Percentiles rank a stretch among this genome's conserved stretches.
Conservation (phyloP, 2,797 vertebrate genomes). For the Cebuella pygmaea region DNA sequence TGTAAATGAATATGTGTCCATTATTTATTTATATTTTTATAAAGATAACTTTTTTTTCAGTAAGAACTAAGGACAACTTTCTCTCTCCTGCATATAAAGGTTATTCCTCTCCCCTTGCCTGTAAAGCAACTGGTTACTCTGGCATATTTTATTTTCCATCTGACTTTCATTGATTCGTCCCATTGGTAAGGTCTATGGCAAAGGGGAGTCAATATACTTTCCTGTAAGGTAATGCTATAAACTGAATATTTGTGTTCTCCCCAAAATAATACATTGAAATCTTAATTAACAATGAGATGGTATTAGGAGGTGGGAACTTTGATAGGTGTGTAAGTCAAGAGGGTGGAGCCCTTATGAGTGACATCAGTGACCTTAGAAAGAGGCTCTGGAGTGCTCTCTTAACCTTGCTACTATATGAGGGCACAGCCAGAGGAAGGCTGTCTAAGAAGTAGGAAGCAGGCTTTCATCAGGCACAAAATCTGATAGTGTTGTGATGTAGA, state of each 20-base stretch:
- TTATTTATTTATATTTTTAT: background rate
- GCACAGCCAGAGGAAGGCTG: too few relatives aligned
- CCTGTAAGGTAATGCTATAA: background rate
- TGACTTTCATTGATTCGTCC: background rate
- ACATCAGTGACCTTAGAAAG: background rate
- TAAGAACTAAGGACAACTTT: background rate
- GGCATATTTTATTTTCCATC: background rate
- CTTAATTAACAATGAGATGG: background rate
- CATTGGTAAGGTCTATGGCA: background rate
- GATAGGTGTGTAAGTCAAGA: background rate
- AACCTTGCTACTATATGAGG: background rate
- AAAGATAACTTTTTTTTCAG: background rate
- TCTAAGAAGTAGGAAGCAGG: background rate
- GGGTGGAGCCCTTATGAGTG: background rate
- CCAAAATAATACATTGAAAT: background rate
- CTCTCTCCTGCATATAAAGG: background rate
- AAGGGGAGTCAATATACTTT: background rate
- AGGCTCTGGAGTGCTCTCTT: too few relatives aligned
- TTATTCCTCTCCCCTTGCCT: background rate
- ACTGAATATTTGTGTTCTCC: background rate
- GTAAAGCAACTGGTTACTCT: background rate
- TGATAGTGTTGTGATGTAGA: background rate
- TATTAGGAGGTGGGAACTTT: background rate
- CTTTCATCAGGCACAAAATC: background rate
- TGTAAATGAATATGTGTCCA: background rate